Percentiles rank a stretch among this genome's conserved stretches.
Conservation (phyloP, 2,113 vertebrate genomes). For the Otus sunia region DNA sequence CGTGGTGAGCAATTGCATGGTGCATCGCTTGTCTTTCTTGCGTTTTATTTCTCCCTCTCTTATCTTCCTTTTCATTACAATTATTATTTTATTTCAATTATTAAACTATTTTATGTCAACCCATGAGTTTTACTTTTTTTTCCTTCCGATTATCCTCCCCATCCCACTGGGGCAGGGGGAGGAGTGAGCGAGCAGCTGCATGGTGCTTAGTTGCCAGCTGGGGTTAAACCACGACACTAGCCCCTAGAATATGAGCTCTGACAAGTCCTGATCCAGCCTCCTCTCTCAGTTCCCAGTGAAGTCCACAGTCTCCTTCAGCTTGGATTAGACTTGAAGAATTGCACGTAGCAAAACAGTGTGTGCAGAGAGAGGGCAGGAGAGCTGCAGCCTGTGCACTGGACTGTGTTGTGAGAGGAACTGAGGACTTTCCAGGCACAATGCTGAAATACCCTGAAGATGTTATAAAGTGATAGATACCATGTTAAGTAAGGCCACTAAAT, state of each 20-base stretch:
- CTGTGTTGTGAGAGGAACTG: not conserved
- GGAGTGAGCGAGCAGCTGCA: no score
- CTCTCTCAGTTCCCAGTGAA: not conserved
- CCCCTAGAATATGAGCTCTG: not conserved
- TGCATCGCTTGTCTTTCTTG: no score
- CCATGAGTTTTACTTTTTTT: no score
- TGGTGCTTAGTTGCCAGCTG: no score
- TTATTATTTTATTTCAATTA: no score
- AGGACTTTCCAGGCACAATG: not conserved
- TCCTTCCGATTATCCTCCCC: no score
- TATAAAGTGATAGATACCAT: not conserved
- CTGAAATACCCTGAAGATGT: not conserved
- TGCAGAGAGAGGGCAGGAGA: not conserved
- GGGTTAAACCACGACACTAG: not conserved
- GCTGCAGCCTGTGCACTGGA: not conserved
- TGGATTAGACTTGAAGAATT: not conserved
- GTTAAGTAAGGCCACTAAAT: not conserved
- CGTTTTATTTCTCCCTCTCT: no score
- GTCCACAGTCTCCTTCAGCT: not conserved
- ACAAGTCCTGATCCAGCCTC: not conserved
- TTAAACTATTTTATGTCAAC: no score
- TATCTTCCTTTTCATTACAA: no score
- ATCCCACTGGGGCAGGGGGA: no score
- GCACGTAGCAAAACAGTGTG: not conserved
- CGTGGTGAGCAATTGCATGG: no score